These are phyloP conservation scores for Cyprinodon tularosa DNA, from an alignment of 2,113 vertebrate species.

Conservation along the genomic window DNA sequence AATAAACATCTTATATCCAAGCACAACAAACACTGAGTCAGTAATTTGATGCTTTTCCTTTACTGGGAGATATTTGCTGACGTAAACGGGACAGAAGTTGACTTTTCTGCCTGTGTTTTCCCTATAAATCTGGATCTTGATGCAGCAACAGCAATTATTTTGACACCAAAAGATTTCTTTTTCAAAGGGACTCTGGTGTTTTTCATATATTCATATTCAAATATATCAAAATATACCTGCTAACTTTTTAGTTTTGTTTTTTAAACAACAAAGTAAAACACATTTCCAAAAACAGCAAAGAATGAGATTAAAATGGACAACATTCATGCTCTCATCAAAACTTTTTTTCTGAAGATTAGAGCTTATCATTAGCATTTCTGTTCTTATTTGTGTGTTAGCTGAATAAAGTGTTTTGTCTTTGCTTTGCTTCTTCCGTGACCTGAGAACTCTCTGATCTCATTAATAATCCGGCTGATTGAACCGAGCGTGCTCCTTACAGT, in stretches of 20 bases:
- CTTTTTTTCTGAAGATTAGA: neutral
- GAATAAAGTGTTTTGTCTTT: slow-evolving; percentile 22
- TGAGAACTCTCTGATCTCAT: slow-evolving; percentile 68
- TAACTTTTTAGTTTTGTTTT: neutral
- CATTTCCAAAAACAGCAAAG: neutral
- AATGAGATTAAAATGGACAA: neutral
- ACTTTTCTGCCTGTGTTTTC: slow-evolving; percentile 23
- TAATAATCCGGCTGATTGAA: slow-evolving; percentile 78
- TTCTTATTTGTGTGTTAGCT: slow-evolving; percentile 2
- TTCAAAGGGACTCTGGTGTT: too few species aligned
- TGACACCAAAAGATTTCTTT: neutral
- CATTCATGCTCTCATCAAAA: neutral
- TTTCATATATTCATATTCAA: too few species aligned
- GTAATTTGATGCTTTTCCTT: slow-evolving; percentile 45
- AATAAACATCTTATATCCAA: slow-evolving; percentile 45
- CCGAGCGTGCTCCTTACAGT: slow-evolving; percentile 42
- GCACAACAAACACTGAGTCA: slow-evolving; percentile 29
- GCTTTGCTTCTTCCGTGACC: slow-evolving; percentile 50
- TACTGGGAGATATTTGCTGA: slow-evolving; percentile 55
- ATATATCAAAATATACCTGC: too few species aligned
- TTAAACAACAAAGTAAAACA: neutral
- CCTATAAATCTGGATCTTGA: neutral
- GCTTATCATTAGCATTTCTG: neutral
- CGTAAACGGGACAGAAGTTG: slow-evolving; percentile 38
- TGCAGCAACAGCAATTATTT: neutral